phyloP scores from a whole-genome alignment of 2,113 vertebrate genomes.

The Zapornia atra region DNA sequence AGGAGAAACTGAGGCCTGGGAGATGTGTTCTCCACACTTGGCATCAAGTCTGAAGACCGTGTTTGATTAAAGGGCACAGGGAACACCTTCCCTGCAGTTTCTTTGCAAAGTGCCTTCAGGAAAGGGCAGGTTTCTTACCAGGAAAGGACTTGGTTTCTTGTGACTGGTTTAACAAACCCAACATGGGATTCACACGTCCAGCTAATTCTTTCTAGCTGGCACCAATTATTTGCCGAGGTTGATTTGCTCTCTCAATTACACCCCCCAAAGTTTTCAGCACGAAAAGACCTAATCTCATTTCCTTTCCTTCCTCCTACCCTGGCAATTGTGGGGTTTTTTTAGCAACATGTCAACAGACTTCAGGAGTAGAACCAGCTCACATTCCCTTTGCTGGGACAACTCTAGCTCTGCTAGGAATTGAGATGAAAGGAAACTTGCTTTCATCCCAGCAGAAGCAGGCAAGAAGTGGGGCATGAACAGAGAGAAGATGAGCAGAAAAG shows the following conservation, averaged over 20 bases:
- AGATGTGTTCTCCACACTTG: background rate
- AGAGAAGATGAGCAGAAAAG: slow-evolving; percentile 17
- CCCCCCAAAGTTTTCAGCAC: background rate
- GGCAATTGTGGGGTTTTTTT: background rate
- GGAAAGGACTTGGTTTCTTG: background rate
- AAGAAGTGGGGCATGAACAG: slow-evolving; percentile 57
- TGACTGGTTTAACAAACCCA: background rate
- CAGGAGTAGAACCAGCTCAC: background rate
- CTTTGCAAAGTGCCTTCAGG: background rate
- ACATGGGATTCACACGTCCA: background rate
- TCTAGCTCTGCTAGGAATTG: slow-evolving; percentile 58
- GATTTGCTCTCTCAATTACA: slow-evolving; percentile 19
- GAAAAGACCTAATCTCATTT: background rate
- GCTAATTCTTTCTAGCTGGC: slow-evolving; percentile 5
- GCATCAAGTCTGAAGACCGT: background rate
- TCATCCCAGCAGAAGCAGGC: slow-evolving; percentile 40
- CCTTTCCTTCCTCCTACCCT: background rate
- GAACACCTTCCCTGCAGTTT: background rate
- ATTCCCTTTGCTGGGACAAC: slow-evolving; percentile 57
- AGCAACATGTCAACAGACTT: slow-evolving; percentile 37
- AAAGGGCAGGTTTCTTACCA: background rate
- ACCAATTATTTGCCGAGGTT: background rate
- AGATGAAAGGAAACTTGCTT: slow-evolving; percentile 61
- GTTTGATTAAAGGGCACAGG: background rate
- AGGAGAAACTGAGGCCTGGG: background rate